Evolutionary conservation across 2,113 vertebrate genomes (phyloP), one percentile per base, ranked within the genome.

Genomic region (Camelus dromedarius): DNA sequence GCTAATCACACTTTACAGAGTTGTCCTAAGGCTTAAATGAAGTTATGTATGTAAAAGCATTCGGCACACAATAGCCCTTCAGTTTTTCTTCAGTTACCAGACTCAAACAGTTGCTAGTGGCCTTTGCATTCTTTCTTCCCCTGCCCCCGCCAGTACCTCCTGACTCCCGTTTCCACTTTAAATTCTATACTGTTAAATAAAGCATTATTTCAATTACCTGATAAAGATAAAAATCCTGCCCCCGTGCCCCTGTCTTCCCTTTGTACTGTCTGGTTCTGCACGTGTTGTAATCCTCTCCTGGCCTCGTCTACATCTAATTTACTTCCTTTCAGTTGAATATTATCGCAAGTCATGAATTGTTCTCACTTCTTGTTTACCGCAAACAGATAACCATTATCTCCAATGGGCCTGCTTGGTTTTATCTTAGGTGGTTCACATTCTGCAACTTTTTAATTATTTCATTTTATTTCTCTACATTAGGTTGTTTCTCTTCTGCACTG

Each of bases 331-430:
- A 86, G 46, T 69, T 95, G 96, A 98, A 97, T 96, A 97, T 98
- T 98, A 98, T 98, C 98, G 93, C 85, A 96, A 97, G 91, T 96
- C 96, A 91, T 79, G 96, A 97, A 97, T 84, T 98, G 98, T 97
- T 98, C 97, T 97, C 97, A 93, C 83, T 98, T 98, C 64, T 22
- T 95, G 96, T 98, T 98, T 98, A 98, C 96, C 98, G 96, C 92
- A 97, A 96, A 91, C 89, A 98, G 97, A 98, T 98, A 98, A 96
- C 95, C 91, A 94, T 97, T 97, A 98, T 98, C 97, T 98, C 95
- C 86, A 56, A 72, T 26, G 52, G 77, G 92, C 87, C 89, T 93
- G 79, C 93, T 98, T 98, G 94, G 84, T 92, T 98, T 98, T 98
- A 97, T 96, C 96, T 97, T 86, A 28, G n/a, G 97, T 66, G 81